Base-by-base conservation (phyloP, 2,113 vertebrate genomes). In the Ardeotis arabs region DNA sequence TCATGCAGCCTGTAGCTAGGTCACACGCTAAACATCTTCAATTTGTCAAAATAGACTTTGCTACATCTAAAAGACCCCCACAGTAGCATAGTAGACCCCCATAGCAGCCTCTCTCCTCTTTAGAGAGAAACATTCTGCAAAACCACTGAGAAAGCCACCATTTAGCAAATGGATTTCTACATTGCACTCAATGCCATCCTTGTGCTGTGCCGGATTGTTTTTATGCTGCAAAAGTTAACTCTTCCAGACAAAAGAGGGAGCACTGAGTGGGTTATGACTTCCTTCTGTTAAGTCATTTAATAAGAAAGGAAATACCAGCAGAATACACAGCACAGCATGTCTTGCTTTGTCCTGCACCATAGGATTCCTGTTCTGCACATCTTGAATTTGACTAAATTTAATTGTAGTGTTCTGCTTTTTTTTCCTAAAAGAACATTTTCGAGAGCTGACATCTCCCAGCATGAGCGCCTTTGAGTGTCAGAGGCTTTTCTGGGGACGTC, bases 261-360 rank as follows among this genome's bases (percentile, higher is more conserved):
- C 44, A 5, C 60, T 21, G 59, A 66, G 60, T 4, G 27, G 77
- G 60, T 37, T 87, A 73, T 17, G 10, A n/a, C 67, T 94, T 89
- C 91, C 83, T 94, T 60, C 33, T 44, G 73, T 28, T 60, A 77
- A 87, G 59, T 25, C 25, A 15, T 47, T 75, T 20, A 39, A 64
- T 56, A 66, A 82, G 81, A 56, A 70, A 92, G 58, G 78, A 67
- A 92, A n/a, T 45, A 76, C 79, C 87, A 93, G 76, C 83, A 83
- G 79, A 91, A 76, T 14, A 8, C 35, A 19, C 12, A 56, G 93
- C 67, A 83, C 93, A 84, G 94, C 69, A 50, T 62, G 86, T 15
- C 56, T 91, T 15, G 76, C 95, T 93, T 88, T 95, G 93, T 95
- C 85, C 89, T 4, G 9, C 95, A 44, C 84, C 6, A 2, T 47